phyloP scores from a whole-genome alignment of 2,888 invertebrate species.

The Pyrrhosoma nymphula region DNA sequence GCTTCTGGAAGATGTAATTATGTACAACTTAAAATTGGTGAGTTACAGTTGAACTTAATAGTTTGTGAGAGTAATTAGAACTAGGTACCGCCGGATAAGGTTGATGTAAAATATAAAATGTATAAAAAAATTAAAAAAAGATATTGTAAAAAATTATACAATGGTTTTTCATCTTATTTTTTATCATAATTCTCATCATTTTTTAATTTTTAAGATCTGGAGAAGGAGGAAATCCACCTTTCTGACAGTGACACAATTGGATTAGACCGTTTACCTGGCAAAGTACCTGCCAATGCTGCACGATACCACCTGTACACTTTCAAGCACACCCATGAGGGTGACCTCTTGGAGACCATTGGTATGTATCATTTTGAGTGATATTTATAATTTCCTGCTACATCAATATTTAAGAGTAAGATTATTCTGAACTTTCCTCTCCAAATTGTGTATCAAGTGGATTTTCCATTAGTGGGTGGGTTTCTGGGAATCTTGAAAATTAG shows the following conservation, averaged over 20 bases:
- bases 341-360: slow-evolving; percentile 92
- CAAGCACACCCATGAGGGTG: slow-evolving; percentile 95
- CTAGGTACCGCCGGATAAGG: no score
- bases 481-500: no score
- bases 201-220: slow-evolving; percentile 82
- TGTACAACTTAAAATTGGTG: slow-evolving; percentile 92
- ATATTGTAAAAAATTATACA: no score
- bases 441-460: not conserved
- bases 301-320: slow-evolving; percentile 96
- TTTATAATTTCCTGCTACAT: slow-evolving; percentile 7
- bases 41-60: slow-evolving; percentile 71
- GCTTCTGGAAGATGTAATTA: slow-evolving; percentile 89
- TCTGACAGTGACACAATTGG: slow-evolving; percentile 86
- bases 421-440: not conserved
- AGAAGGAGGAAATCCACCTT: slow-evolving; percentile 92
- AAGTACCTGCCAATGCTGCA: slow-evolving; percentile 91
- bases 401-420: not conserved
- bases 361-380: slow-evolving; percentile 73
- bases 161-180: no score
- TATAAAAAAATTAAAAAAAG: no score
- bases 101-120: no score
- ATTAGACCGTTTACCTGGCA: slow-evolving; percentile 85
- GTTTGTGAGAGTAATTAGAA: no score
- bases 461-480: no score
- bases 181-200: not conserved